Evolutionary conservation across 2,888 invertebrate genomes (phyloP).

Genomic region (Nomada fabriciana): DNA sequence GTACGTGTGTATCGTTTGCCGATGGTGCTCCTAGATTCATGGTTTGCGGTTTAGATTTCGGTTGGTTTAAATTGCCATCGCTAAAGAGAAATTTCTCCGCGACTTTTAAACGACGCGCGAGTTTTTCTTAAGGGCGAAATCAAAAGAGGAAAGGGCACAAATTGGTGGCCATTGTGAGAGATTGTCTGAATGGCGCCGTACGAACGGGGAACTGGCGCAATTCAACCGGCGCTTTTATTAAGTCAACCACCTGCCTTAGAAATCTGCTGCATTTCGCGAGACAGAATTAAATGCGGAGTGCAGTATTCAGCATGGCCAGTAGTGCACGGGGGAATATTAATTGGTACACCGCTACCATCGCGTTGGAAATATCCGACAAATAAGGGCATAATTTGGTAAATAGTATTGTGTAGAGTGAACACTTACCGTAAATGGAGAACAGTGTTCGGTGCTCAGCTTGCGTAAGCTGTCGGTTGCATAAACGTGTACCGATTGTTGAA

Average conservation of each 20-base stretch:
- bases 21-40: background rate
- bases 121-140: background rate
- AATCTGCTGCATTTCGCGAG: slow-evolving; percentile 33
- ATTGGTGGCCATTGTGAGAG: slow-evolving; percentile 36
- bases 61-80: background rate
- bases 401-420: no score
- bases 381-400: slow-evolving; percentile 2
- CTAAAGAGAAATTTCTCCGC: background rate
- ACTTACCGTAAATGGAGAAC: slow-evolving; percentile 20
- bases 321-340: slow-evolving; percentile 20
- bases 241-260: slow-evolving; percentile 51
- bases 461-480: background rate
- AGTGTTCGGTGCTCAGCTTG: background rate
- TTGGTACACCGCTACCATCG: slow-evolving; percentile 6
- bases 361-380: slow-evolving; percentile 3
- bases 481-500: background rate
- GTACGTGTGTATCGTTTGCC: background rate
- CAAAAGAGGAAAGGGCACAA: slow-evolving; percentile 15
- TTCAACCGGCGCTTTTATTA: slow-evolving; percentile 47
- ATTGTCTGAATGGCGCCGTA: slow-evolving; percentile 26
- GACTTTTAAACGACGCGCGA: slow-evolving; percentile 22
- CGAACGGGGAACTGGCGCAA: slow-evolving; percentile 17
- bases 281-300: slow-evolving; percentile 29
- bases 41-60: background rate
- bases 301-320: background rate